Evolutionary conservation across 2,888 invertebrate species (phyloP).

Genomic region (Dromius quadrimaculatus): DNA sequence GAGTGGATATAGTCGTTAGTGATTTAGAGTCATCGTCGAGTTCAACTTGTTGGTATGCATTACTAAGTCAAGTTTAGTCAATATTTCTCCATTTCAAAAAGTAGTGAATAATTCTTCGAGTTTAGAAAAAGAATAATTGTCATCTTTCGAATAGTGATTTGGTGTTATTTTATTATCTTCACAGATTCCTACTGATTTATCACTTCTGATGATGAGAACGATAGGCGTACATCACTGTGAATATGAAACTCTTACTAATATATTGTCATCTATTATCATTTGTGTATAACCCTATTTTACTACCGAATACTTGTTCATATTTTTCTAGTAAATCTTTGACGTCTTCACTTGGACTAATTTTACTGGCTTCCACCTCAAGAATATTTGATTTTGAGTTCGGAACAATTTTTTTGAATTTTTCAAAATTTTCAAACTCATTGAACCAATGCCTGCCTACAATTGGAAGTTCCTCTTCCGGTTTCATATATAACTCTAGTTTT

Average conservation of each 20-base stretch:
- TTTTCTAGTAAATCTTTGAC: neutral
- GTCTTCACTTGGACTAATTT: neutral
- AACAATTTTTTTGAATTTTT: neutral
- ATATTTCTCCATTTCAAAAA: slow-evolving; percentile 55
- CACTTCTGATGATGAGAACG: slow-evolving; percentile 59
- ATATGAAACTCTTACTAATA: slow-evolving; percentile 50
- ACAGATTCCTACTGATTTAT: slow-evolving; percentile 59
- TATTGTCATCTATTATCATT: slow-evolving; percentile 14
- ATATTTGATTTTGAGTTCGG: neutral
- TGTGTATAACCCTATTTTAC: neutral
- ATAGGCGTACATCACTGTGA: slow-evolving; percentile 59
- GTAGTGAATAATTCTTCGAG: slow-evolving; percentile 55
- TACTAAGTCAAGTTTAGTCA: slow-evolving; percentile 56
- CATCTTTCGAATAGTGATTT: slow-evolving; percentile 55
- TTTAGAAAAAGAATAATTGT: slow-evolving; percentile 54
- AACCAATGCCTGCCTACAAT: neutral
- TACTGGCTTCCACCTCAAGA: neutral
- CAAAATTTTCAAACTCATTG: neutral
- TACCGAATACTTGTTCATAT: neutral
- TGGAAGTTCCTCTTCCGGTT: neutral
- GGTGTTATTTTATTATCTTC: slow-evolving; percentile 59
- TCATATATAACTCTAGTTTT: neutral
- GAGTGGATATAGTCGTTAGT: slow-evolving; percentile 57
- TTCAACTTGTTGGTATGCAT: slow-evolving; percentile 59
- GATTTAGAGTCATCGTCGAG: slow-evolving; percentile 57